Conservation (phyloP, 1,140 invertebrate species). For the Drosophila busckii region DNA sequence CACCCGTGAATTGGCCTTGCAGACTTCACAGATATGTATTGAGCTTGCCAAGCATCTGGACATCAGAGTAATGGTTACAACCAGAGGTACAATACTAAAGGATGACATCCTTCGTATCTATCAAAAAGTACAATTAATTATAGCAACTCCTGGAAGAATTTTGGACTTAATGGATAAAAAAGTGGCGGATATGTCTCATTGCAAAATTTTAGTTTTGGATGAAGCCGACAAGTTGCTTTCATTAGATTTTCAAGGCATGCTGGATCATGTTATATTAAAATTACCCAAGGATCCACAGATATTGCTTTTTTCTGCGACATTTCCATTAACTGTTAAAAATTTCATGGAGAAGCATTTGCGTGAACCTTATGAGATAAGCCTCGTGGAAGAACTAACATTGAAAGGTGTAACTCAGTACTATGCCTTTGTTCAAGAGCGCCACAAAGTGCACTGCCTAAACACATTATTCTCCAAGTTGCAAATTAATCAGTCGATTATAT, state of each 20-base stretch:
- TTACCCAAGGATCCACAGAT: conserved; percentile 98
- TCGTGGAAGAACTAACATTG: conserved; percentile 99
- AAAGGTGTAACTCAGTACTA: conserved; percentile 99
- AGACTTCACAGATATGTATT: conserved; percentile 99
- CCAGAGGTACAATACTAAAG: conserved; percentile 97
- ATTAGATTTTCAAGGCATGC: conserved; percentile 99
- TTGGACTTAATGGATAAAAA: conserved; percentile 99
- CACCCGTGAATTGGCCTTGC: conserved; percentile 98
- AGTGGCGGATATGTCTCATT: conserved; percentile 96
- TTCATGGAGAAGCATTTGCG: conserved; percentile 99
- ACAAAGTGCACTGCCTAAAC: conserved; percentile 99
- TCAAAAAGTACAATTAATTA: conserved; percentile 99
- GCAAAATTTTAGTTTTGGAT: conserved; percentile 98
- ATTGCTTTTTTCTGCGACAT: conserved; percentile 98
- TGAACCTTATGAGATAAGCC: conserved; percentile 99
- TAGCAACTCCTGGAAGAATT: conserved; percentile 99
- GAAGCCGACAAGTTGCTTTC: conserved; percentile 99
- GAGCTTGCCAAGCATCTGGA: conserved; percentile 98
- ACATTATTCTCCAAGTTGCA: conserved; percentile 99
- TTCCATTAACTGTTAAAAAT: conserved; percentile 98
- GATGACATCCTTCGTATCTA: conserved; percentile 99
- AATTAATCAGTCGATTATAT: conserved; percentile 99
- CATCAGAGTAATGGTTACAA: conserved; percentile 99
- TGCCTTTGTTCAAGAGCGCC: conserved; percentile 99
- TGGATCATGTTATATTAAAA: conserved; percentile 96